Base-by-base conservation (phyloP, 1,140 invertebrate species). In the Contarinia nasturtii region DNA sequence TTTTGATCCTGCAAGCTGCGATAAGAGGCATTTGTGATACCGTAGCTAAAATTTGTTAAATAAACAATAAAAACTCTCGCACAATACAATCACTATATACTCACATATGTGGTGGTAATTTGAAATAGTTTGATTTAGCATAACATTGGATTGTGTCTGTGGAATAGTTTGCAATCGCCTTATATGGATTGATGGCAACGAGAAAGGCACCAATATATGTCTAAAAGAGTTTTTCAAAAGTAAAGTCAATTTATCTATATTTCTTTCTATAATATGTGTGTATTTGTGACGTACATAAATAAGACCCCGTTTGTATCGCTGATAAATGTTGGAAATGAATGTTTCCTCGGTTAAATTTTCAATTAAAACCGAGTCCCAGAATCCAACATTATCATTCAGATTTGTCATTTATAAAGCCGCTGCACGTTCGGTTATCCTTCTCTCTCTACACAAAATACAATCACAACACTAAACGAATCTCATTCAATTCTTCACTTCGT, bases 81-180 rank as follows among this genome's bases (percentile, higher is more conserved):
- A 17, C 45, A n/a, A n/a, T n/a, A 38, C n/a, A 45, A 7, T 8
- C 11, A 27, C n/a, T 20, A 8, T 40, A 51, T 55, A 73, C 77
- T 74, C 68, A 90, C 86, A 92, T 80, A 61, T 93, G 89, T 19
- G 89, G 88, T 40, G 88, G 87, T 53, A 91, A 70, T 61, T 89
- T 80, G 59, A 85, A 84, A 37, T 87, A 79, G 54, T 79, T 77
- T 54, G 79, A 74, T 53, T 76, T 76, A 53, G 82, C 76, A 68
- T 89, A 87, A 33, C 76, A 75, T 51, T 76, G 73, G 51, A 82
- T 80, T 44, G 82, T 69, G 57, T 84, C 79, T 36, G 75, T 68
- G n/a, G 82, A 81, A 69, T 86, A 85, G 49, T 86, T 70, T 49
- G 78, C 74, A 61, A 86, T 68, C 57, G 80, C 74, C 57, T 81